Evolutionary conservation across 2,113 vertebrate species (phyloP), one percentile per base, ranked within the genome.

Genomic region (Poecilia latipinna): DNA sequence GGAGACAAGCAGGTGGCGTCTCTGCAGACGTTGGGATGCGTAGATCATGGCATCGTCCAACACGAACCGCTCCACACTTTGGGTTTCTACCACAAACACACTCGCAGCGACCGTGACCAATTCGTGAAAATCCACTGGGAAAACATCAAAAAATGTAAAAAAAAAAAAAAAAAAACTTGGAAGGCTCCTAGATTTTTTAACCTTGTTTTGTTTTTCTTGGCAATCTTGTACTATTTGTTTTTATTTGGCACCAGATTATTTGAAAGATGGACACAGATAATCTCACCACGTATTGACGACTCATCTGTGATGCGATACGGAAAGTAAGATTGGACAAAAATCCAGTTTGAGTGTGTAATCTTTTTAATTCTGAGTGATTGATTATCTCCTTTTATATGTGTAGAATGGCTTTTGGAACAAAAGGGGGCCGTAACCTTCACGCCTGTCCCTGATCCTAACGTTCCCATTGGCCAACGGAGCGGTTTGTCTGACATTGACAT

Each of bases 1-100:
- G 91, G 92, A 57, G 87, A 75, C 3, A 78, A 10, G 48, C 94
- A 94, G 86, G 10, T 63, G 19, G 2, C 93, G 62, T 90, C 89
- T 4, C 82, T 95, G 77, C 74, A 89, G 73, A 72, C 0, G 61
- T 68, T 2, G 0, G 86, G 87, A 42, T 95, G 94, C 15, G 0
- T 94, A 0, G 0, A 1, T 0, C 13, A 44, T 0, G 85, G 89
- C 8, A 63, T 94, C 74, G 74, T 84, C 65, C 88, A 90, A 68
- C 93, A 94, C 12, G 91, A 92, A 65, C 51, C 94, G 65, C 65
- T 93, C 33, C 94, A 93, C 15, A 13, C 85, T 0, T 33, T 95
- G 29, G 93, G 93, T 24, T 94, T 94, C 84, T 80, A 89, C 78
- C 93, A 94, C 13, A 92, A 95, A n/a, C 93, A 95, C 68, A 91